Percentiles rank a stretch among this genome's conserved stretches.
Evolutionary conservation across 2,888 invertebrate species (phyloP).

Genomic region (Melanchra persicariae): DNA sequence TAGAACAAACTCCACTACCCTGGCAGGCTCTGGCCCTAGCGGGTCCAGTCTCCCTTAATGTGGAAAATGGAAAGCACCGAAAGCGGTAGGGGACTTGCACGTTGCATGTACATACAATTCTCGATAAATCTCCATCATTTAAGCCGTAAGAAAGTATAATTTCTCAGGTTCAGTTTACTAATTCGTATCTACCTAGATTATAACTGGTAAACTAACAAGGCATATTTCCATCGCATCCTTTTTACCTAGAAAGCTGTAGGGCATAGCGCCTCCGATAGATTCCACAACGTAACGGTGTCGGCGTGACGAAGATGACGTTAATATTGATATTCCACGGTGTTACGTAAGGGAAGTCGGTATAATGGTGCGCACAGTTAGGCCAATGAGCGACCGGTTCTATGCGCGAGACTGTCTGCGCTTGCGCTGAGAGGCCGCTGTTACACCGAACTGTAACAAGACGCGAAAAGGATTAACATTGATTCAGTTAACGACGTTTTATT

Average conservation of each 20-base stretch:
- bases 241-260: conserved; percentile 15
- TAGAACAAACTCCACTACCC: too few relatives aligned
- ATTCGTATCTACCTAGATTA: not conserved
- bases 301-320: conserved; percentile 44
- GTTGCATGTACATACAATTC: too few relatives aligned
- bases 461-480: not conserved
- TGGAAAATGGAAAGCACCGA: too few relatives aligned
- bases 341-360: conserved; percentile 71
- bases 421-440: conserved; percentile 35
- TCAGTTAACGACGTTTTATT: not conserved
- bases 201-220: not conserved
- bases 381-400: conserved; percentile 67
- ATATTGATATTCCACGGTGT: conserved; percentile 63
- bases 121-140: too few relatives aligned
- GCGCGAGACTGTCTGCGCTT: conserved; percentile 59
- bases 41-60: too few relatives aligned
- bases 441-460: conserved; percentile 32
- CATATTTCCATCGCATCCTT: conserved; percentile 7
- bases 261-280: conserved; percentile 15
- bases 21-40: too few relatives aligned
- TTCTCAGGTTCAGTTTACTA: not conserved
- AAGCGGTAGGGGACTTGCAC: too few relatives aligned
- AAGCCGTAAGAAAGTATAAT: too few relatives aligned
- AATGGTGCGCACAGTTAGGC: conserved; percentile 64
- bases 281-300: conserved; percentile 46